These are phyloP conservation scores for Colius striatus DNA, from an alignment of 2,113 vertebrate genomes.

Conservation along the genomic window DNA sequence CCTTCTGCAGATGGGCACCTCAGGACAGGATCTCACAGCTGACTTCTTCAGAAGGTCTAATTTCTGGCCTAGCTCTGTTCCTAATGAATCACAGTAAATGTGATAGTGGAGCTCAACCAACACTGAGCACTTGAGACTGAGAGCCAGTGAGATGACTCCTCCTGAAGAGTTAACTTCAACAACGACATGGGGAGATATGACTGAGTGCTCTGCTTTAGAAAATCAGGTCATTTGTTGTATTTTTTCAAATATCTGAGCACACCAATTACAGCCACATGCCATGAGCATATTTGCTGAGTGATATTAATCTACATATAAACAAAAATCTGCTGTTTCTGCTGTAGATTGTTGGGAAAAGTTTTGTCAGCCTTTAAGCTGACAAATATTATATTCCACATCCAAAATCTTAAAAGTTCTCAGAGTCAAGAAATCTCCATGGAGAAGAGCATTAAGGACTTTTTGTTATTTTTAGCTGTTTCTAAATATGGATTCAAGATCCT, in stretches of 20 bases:
- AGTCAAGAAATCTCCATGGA: background rate
- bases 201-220: background rate
- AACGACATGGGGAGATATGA: background rate
- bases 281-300: background rate
- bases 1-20: background rate
- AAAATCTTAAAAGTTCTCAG: background rate
- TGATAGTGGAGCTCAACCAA: background rate
- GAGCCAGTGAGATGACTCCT: background rate
- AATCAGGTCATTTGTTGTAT: background rate
- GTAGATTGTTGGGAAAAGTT: background rate
- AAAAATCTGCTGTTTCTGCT: background rate
- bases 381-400: background rate
- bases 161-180: background rate
- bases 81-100: background rate
- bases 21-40: background rate
- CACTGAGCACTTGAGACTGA: background rate
- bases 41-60: background rate
- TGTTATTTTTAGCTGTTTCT: slow-evolving; percentile 19
- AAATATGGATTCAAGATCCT: slow-evolving; percentile 1
- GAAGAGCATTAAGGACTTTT: background rate
- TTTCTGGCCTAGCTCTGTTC: background rate
- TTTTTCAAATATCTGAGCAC: background rate
- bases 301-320: background rate
- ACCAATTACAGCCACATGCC: fast-evolving
- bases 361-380: background rate